A percentile compares a stretch with the other conserved stretches of the same genome.
Evolutionary conservation across 2,113 vertebrate species (phyloP).

Genomic region (Enhydra lutris): DNA sequence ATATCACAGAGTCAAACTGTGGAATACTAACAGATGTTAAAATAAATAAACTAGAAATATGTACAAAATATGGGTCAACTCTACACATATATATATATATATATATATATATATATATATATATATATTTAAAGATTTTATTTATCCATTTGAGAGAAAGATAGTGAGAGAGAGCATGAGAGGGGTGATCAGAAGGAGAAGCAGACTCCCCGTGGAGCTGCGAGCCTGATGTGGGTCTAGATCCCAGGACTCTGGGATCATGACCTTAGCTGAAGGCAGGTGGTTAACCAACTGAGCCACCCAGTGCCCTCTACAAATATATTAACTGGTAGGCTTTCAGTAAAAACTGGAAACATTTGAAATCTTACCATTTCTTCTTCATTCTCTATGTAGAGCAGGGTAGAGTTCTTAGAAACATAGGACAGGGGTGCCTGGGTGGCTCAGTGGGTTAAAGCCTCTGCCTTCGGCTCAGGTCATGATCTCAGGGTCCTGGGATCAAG

Average conservation of each 20-base stretch:
- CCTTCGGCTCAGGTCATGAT: too few relatives aligned
- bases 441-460: too few relatives aligned
- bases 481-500: too few relatives aligned
- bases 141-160: background rate
- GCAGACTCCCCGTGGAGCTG: background rate
- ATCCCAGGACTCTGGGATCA: background rate
- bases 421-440: background rate
- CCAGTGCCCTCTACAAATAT: too few relatives aligned
- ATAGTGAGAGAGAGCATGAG: too few relatives aligned
- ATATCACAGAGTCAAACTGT: background rate
- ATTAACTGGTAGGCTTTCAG: background rate
- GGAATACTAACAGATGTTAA: background rate
- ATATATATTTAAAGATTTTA: background rate
- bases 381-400: background rate
- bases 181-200: background rate
- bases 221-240: too few relatives aligned
- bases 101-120: background rate
- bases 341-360: background rate
- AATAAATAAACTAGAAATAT: too few relatives aligned
- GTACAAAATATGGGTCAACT: background rate
- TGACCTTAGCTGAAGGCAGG: background rate
- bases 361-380: background rate
- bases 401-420: background rate
- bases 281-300: background rate
- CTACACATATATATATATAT: background rate